phyloP scores from a whole-genome alignment of 1,140 invertebrate species.

The Leguminivora glycinivorella region DNA sequence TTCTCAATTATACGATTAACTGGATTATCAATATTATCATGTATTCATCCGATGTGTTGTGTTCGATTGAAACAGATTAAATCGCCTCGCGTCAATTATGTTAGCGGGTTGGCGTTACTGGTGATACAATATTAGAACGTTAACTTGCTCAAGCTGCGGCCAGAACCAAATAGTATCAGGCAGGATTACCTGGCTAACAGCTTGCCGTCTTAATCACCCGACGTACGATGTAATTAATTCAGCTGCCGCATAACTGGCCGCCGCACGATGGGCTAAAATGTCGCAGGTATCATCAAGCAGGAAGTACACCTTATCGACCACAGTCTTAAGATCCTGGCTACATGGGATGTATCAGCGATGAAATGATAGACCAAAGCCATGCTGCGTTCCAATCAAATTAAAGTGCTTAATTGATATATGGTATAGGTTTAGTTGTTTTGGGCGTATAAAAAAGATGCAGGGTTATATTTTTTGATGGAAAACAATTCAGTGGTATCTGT shows the following conservation, averaged over 20 bases:
- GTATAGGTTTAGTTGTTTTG: not conserved
- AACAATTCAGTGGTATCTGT: not conserved
- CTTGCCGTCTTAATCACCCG: slow-evolving; percentile 12
- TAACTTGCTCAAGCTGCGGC: slow-evolving; percentile 5
- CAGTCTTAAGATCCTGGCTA: not conserved
- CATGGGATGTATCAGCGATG: not conserved
- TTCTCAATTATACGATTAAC: not conserved
- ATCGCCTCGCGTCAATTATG: not conserved
- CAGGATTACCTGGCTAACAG: slow-evolving; percentile 15
- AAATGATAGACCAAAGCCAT: not conserved
- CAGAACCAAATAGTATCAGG: slow-evolving; percentile 18
- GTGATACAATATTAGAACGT: slow-evolving; percentile 5
- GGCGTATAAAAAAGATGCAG: not conserved
- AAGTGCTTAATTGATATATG: not conserved
- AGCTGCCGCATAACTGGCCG: slow-evolving; percentile 14
- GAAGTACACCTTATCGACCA: not conserved
- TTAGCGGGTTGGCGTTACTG: not conserved
- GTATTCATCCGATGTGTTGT: not conserved
- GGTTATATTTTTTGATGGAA: not conserved
- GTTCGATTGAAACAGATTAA: not conserved
- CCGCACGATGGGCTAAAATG: slow-evolving; percentile 13
- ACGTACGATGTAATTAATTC: slow-evolving; percentile 26
- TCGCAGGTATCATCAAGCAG: not conserved
- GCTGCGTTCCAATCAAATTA: slow-evolving; percentile 1
- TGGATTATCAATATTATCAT: not conserved